Conservation (phyloP, 2,888 invertebrate genomes). For the Danaus chrysippus region DNA sequence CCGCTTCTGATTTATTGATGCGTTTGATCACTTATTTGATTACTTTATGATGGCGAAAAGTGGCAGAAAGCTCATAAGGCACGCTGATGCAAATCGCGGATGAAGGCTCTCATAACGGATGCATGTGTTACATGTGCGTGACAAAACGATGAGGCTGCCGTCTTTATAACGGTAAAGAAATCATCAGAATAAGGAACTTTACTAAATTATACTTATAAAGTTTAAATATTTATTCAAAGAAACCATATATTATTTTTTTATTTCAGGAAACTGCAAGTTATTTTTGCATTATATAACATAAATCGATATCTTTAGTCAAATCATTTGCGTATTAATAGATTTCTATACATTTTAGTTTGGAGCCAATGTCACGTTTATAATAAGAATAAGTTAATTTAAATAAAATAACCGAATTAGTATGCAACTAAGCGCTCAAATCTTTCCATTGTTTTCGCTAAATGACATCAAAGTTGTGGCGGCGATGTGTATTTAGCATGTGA, state of each 20-base stretch:
- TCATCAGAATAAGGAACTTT: conserved; percentile 39
- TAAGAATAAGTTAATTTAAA: conserved; percentile 76
- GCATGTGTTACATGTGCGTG: conserved; percentile 46
- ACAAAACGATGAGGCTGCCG: conserved; percentile 40
- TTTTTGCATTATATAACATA: conserved; percentile 48
- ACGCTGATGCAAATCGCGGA: conserved; percentile 66
- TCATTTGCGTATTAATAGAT: conserved; percentile 74
- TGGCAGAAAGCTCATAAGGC: conserved; percentile 67
- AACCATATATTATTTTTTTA: conserved; percentile 19
- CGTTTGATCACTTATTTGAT: conserved; percentile 74
- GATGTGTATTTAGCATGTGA: conserved; percentile 67
- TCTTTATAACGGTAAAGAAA: conserved; percentile 62
- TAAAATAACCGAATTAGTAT: conserved; percentile 69
- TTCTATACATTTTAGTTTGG: conserved; percentile 66
- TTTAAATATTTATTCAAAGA: conserved; percentile 52
- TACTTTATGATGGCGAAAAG: conserved; percentile 76
- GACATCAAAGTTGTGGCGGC: conserved; percentile 76
- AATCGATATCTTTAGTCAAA: conserved; percentile 40
- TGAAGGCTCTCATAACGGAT: conserved; percentile 57
- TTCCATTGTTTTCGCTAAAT: conserved; percentile 78
- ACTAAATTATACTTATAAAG: conserved; percentile 46
- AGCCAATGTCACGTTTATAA: conserved; percentile 61
- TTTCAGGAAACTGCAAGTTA: conserved; percentile 43
- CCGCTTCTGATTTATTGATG: conserved; percentile 58
- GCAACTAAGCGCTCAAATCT: conserved; percentile 58